Percentiles rank a stretch among this genome's conserved stretches.
These are phyloP conservation scores for Pterocles gutturalis DNA, from an alignment of 2,113 vertebrate genomes.

Conservation along the genomic window DNA sequence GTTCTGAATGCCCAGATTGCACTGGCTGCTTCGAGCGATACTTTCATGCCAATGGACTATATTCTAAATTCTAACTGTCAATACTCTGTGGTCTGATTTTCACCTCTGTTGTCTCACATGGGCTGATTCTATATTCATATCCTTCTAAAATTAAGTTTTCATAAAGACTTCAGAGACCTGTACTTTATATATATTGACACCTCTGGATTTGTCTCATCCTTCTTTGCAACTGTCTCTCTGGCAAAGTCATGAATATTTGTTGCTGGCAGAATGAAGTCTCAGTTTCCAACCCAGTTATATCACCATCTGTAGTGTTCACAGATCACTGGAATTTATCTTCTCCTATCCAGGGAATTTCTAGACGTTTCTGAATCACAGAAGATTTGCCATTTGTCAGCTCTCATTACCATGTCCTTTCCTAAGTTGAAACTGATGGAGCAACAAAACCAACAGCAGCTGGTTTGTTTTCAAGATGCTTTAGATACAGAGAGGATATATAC, in stretches of 20 bases:
- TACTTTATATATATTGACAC: background rate
- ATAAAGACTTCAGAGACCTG: background rate
- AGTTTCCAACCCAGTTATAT: background rate
- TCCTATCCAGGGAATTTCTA: background rate
- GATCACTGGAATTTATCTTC: background rate
- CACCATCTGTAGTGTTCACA: background rate
- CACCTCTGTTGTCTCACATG: background rate
- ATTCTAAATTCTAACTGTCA: background rate
- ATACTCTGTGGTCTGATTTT: background rate
- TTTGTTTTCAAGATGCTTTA: background rate
- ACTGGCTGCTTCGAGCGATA: background rate
- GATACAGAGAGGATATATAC: background rate
- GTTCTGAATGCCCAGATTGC: background rate
- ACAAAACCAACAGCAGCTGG: background rate
- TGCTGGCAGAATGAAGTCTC: background rate
- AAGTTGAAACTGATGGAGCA: background rate
- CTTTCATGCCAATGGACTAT: background rate
- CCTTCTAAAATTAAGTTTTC: background rate
- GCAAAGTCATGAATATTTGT: background rate
- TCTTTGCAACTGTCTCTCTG: background rate
- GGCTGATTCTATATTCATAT: background rate
- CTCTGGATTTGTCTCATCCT: background rate
- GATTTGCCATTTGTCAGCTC: background rate
- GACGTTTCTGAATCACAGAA: background rate
- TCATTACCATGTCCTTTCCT: background rate